A percentile compares a stretch with the other conserved stretches of the same genome.
Evolutionary conservation across 1,140 invertebrate genomes (phyloP).

Genomic region (Aphis gossypii): DNA sequence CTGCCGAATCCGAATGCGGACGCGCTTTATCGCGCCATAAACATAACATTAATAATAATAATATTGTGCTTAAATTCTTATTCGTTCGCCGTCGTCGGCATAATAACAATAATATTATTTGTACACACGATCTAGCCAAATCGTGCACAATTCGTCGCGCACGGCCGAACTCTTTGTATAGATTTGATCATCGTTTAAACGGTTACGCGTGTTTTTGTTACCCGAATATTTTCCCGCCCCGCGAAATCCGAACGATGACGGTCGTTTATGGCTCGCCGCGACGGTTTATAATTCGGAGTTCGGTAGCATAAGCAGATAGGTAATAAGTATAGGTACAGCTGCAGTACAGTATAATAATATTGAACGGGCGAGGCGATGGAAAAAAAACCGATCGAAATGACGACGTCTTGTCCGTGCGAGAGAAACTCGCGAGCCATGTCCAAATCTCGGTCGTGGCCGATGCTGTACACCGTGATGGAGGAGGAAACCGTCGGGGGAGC

Average conservation of each 20-base stretch:
- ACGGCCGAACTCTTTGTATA: too few relatives aligned
- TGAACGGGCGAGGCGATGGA: not conserved
- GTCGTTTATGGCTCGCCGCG: not conserved
- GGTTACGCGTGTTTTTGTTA: not conserved
- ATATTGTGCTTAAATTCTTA: too few relatives aligned
- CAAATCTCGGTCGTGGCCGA: slow-evolving; percentile 48
- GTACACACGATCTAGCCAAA: too few relatives aligned
- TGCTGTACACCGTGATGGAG: slow-evolving; percentile 32
- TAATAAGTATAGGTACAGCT: not conserved
- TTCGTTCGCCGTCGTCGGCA: too few relatives aligned
- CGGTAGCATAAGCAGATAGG: not conserved
- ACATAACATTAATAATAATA: too few relatives aligned
- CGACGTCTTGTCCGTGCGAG: slow-evolving; percentile 39
- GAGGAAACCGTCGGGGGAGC: not conserved
- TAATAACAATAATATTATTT: too few relatives aligned
- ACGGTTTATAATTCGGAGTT: not conserved
- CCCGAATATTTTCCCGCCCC: not conserved
- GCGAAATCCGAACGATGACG: not conserved
- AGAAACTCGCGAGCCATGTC: not conserved
- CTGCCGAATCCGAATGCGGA: not conserved
- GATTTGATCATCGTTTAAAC: not conserved
- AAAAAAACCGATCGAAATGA: not conserved
- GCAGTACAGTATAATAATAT: not conserved
- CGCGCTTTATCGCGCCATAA: not conserved
- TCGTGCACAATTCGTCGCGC: too few relatives aligned